Conservation (phyloP, 2,888 invertebrate species). For the Nomada hirtipes region DNA sequence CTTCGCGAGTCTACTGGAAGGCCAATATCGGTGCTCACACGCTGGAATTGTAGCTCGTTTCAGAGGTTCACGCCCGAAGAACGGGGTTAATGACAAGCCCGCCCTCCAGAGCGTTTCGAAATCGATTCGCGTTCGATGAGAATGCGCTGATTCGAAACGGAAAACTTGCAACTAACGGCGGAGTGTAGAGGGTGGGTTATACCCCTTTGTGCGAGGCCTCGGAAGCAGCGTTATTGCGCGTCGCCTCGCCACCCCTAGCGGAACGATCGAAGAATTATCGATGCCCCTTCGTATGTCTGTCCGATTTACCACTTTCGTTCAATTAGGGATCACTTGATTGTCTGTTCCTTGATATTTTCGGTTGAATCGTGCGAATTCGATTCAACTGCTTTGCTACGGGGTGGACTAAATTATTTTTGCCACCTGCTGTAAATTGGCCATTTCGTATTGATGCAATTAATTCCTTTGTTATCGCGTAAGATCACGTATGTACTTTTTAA, state of each 20-base stretch:
- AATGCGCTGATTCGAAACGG: constrained; percentile 62
- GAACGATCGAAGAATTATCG: constrained; percentile 31
- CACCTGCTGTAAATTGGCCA: no score
- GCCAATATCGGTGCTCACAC: constrained; percentile 55
- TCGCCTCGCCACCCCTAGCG: neutral
- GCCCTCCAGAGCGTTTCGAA: constrained; percentile 60
- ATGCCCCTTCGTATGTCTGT: constrained; percentile 1
- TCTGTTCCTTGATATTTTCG: no score
- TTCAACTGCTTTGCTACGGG: no score
- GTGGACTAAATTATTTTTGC: no score
- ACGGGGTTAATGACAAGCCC: constrained; percentile 70
- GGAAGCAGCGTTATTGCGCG: constrained; percentile 41
- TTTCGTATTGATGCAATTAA: no score
- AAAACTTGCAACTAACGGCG: constrained; percentile 57
- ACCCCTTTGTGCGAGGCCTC: constrained; percentile 39
- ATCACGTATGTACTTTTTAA: no score
- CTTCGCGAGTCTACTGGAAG: constrained; percentile 45
- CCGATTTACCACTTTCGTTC: constrained; percentile 23
- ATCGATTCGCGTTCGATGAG: constrained; percentile 65
- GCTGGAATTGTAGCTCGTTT: constrained; percentile 64
- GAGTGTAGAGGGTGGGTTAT: neutral
- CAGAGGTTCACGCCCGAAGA: constrained; percentile 66
- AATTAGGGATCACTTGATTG: constrained; percentile 26
- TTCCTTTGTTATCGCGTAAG: no score
- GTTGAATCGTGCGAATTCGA: no score